Conservation (phyloP, 1,140 invertebrate genomes). For the Diploscapter pachys region DNA sequence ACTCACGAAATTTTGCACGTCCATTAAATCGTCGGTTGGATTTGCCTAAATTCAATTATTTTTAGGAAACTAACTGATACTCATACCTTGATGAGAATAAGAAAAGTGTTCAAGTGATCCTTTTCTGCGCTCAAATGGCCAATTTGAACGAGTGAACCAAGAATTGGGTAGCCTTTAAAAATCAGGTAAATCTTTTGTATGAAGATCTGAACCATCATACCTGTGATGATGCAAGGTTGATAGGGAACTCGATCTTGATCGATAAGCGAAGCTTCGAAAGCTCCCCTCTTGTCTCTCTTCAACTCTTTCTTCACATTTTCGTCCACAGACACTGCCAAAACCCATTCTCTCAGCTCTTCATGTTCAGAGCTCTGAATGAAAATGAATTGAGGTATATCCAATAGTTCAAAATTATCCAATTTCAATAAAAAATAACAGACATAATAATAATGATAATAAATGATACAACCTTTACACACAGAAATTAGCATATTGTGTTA, state of each 20-base stretch:
- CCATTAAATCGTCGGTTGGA: constrained; percentile 26
- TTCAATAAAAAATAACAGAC: neutral
- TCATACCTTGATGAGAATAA: constrained; percentile 20
- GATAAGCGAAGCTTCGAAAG: constrained; percentile 71
- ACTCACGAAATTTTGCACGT: constrained; percentile 30
- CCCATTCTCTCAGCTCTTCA: constrained; percentile 89
- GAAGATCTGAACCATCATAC: constrained; percentile 45
- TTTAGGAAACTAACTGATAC: too few relatives aligned
- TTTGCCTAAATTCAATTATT: neutral
- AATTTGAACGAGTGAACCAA: constrained; percentile 67
- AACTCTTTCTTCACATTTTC: constrained; percentile 80
- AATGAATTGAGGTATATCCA: neutral
- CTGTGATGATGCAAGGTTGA: constrained; percentile 75
- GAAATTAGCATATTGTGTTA: too few relatives aligned
- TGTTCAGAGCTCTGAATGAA: constrained; percentile 64
- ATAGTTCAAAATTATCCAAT: too few relatives aligned
- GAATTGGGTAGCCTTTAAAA: constrained; percentile 73
- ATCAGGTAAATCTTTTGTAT: too few relatives aligned
- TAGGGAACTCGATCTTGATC: constrained; percentile 60
- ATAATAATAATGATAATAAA: neutral
- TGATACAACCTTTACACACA: too few relatives aligned
- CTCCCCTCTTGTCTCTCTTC: constrained; percentile 70
- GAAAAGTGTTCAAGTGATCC: constrained; percentile 77
- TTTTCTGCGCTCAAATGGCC: constrained; percentile 71
- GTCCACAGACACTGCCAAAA: constrained; percentile 89